phyloP scores from a whole-genome alignment of 2,113 vertebrate genomes.

The Ameiurus melas region DNA sequence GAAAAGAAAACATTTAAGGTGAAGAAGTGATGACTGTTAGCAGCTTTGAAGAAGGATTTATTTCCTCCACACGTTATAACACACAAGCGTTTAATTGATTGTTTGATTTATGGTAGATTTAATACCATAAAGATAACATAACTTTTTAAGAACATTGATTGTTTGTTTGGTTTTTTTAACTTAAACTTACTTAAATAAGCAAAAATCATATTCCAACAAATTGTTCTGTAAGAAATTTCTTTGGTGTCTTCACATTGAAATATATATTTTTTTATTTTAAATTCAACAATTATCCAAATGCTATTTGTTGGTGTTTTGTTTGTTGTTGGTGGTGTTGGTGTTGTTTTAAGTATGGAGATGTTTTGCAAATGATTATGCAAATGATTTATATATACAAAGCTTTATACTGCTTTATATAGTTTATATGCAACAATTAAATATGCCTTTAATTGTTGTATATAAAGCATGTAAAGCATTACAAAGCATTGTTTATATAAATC shows the following conservation, averaged over 20 bases:
- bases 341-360: background rate
- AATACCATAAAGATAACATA: background rate
- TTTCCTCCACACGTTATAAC: background rate
- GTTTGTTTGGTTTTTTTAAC: background rate
- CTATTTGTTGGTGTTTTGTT: background rate
- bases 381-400: background rate
- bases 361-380: background rate
- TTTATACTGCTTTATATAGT: too few species aligned
- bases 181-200: background rate
- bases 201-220: background rate
- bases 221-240: background rate
- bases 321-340: too few species aligned
- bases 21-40: background rate
- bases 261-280: background rate
- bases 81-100: background rate
- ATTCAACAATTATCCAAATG: background rate
- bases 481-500: too few species aligned
- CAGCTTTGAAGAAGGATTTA: background rate
- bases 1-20: background rate
- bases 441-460: background rate
- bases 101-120: background rate
- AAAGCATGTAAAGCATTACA: background rate
- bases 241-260: background rate
- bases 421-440: too few species aligned
- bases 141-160: background rate